Base-by-base conservation (phyloP, 2,888 invertebrate genomes). In the Antheraea assamensis region DNA sequence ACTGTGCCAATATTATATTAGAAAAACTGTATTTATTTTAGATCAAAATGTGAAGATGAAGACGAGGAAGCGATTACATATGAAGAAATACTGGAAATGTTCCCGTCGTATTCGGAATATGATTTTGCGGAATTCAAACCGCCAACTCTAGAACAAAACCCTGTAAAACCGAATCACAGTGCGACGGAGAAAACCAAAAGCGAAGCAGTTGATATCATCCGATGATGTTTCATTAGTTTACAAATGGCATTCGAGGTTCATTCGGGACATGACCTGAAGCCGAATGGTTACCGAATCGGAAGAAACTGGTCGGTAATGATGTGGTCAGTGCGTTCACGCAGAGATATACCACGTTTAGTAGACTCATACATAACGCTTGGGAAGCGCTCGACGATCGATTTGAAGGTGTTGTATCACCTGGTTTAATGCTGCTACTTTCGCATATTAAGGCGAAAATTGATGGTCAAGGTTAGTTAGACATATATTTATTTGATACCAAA, bases 91-190 rank as follows among this genome's bases (percentile, higher is more conserved):
- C 92, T 95, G 76, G 94, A 96, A 83, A 92, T 97, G 84, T 98
- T 98, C 83, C 97, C 97, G 0, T 96, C 96, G 0, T 95, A 95
- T 79, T 93, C 96, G 0, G 96, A 96, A 7, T 87, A 92, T 71
- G 97, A 98, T 85, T 98, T 97, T 87, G 91, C 95, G 0, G 97
- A 97, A 77, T 95, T 97, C 89, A 96, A 83, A 88, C 92, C 84
- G 75, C 90, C 79, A 76, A 92, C 74, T 0, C 80, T 96, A 35
- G 96, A 96, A 79, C 91, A 95, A 79, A 89, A 83, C 72, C 95
- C 94, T 76, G 78, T 88, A 3, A 91, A 88, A 82, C 74, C 79
- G 76, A 83, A 76, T 21, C 80, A 76, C 61, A 79, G 75, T 61
- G 21, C 77, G 0, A 83, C 93, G 75, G 81, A 80, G 19, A 85